Evolutionary conservation across 1,140 invertebrate genomes (phyloP).

Genomic region (Nebria ingens): DNA sequence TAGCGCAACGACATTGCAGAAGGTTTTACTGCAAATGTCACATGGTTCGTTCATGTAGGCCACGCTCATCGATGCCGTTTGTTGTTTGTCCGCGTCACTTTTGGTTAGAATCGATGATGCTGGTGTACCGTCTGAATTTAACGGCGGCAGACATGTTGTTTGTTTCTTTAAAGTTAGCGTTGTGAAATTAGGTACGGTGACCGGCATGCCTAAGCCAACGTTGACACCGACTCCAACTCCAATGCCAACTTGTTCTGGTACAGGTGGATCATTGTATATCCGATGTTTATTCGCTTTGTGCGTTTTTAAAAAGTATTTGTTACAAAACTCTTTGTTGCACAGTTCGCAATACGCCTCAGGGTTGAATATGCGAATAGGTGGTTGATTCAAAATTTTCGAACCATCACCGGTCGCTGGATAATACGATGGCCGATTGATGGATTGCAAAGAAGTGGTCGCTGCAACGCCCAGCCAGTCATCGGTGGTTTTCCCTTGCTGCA

Average conservation of each 20-base stretch:
- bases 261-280: constrained; percentile 59
- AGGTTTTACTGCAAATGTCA: constrained; percentile 42
- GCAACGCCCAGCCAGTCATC: constrained; percentile 27
- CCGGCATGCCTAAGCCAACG: too few species aligned
- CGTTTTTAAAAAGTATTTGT: constrained; percentile 99
- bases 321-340: constrained; percentile 99
- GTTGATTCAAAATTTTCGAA: constrained; percentile 36
- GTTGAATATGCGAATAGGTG: constrained; percentile 79
- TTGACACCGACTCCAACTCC: too few species aligned
- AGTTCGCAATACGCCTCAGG: constrained; percentile 91
- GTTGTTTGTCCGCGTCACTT: not conserved
- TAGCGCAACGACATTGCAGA: constrained; percentile 41
- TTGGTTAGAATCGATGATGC: too few species aligned
- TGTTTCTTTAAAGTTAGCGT: not conserved
- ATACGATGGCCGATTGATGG: constrained; percentile 25
- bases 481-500: constrained; percentile 17
- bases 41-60: not conserved
- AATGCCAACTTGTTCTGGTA: constrained; percentile 26
- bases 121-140: too few species aligned
- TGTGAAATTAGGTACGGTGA: constrained; percentile 24
- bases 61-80: not conserved
- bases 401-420: constrained; percentile 18
- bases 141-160: not conserved
- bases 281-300: constrained; percentile 93
- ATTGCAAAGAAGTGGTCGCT: constrained; percentile 23